Base-by-base conservation (phyloP, 2,888 invertebrate genomes). In the Sympetrum striolatum region DNA sequence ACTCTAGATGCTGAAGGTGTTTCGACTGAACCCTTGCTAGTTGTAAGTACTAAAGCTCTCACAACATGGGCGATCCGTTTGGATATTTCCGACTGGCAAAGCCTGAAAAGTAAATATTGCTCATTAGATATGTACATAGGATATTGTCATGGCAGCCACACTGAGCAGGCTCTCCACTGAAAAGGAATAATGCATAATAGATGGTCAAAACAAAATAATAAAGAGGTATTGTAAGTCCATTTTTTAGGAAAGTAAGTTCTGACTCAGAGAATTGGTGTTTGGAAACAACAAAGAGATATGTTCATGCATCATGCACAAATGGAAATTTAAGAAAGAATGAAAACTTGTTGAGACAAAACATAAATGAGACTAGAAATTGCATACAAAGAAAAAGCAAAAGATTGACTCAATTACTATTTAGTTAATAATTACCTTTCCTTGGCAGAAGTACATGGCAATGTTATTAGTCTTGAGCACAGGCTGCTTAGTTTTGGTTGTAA, bases 51-150 rank as follows among this genome's bases (percentile, higher is more conserved):
- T 80, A 95, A 93, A 91, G 94, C 94, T 90, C 94, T 93, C 80
- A 95, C 93, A 53, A 95, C 93, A 91, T 95, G 94, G 10, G 95
- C 93, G 25, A 94, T 94, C 90, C 94, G 93, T 92, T 95, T 95
- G 0, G 95, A 95, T 93, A 96, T 96, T 93, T 96, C 95, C 10
- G 95, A 94, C 93, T 95, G 95, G 92, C 95, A 95, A 86, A 96
- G 93, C 92, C 95, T 94, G 91, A 44, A 92, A 93, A 90, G 31
- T 37, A n/a, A 14, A 39, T 37, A 22, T 80, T 44, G 44, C 44
- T 44, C 10, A 18, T 37, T n/a, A 39, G 12, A 31, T 18, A 18
- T 39, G n/a, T n/a, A n/a, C n/a, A n/a, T n/a, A n/a, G n/a, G n/a
- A n/a, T n/a, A n/a, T n/a, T n/a, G n/a, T n/a, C n/a, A n/a, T n/a